Conservation (phyloP, 1,140 invertebrate genomes). For the Scaptomyza hsui region DNA sequence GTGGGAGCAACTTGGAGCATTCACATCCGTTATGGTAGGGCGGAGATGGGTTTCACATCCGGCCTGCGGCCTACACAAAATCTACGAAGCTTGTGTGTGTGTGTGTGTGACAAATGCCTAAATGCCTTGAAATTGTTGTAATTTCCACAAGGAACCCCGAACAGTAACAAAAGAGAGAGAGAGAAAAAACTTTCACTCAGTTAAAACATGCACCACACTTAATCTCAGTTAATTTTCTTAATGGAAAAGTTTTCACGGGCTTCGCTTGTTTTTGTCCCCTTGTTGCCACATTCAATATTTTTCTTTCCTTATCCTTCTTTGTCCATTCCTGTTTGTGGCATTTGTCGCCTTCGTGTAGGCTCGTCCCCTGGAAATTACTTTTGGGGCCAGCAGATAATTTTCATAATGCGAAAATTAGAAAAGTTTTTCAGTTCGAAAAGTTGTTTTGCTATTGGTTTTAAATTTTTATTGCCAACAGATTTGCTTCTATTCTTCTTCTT, state of each 20-base stretch:
- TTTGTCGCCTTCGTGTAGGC: constrained; percentile 34
- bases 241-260: constrained; percentile 75
- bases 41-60: constrained; percentile 47
- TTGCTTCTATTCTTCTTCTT: not conserved
- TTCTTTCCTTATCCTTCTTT: no score
- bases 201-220: constrained; percentile 64
- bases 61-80: constrained; percentile 32
- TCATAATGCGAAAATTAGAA: constrained; percentile 80
- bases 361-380: constrained; percentile 56
- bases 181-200: constrained; percentile 40
- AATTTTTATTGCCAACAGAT: constrained; percentile 49
- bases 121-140: constrained; percentile 73
- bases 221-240: constrained; percentile 82
- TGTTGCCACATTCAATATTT: constrained; percentile 35
- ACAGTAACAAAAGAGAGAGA: not conserved
- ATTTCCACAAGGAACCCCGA: constrained; percentile 43
- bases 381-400: constrained; percentile 64
- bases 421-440: constrained; percentile 60
- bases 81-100: not conserved
- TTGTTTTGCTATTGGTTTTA: constrained; percentile 48
- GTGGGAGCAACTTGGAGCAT: constrained; percentile 36
- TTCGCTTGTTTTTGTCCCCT: constrained; percentile 19
- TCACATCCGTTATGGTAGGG: constrained; percentile 16
- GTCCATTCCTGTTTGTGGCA: constrained; percentile 18
- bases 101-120: constrained; percentile 73